Evolutionary conservation across 1,140 invertebrate genomes (phyloP).

Genomic region (Hydropsyche tenuis): DNA sequence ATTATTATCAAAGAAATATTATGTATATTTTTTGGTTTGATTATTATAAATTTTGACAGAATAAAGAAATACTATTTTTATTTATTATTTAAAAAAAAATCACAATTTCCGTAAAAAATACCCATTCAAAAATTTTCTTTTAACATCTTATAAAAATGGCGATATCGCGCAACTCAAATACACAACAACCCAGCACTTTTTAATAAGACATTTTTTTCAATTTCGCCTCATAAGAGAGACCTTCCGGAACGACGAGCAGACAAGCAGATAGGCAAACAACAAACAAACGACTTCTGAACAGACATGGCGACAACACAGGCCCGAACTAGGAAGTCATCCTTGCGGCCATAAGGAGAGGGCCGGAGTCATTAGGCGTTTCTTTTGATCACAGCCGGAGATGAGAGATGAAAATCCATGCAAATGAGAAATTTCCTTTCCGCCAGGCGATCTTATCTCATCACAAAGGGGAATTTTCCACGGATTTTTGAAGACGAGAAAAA

Average conservation of each 20-base stretch:
- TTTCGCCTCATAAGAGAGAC: slow-evolving; percentile 38
- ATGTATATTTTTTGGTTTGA: too few relatives aligned
- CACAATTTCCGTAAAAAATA: too few relatives aligned
- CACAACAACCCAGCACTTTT: slow-evolving; percentile 15
- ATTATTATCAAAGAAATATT: too few relatives aligned
- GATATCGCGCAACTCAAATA: too few relatives aligned
- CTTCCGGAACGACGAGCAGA: slow-evolving; percentile 5
- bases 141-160: too few relatives aligned
- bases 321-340: neutral
- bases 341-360: neutral
- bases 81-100: too few relatives aligned
- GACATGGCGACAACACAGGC: neutral
- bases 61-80: too few relatives aligned
- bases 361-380: slow-evolving; percentile 46
- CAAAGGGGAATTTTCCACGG: neutral
- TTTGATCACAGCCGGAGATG: slow-evolving; percentile 41
- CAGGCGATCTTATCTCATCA: slow-evolving; percentile 19
- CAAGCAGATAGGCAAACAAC: neutral
- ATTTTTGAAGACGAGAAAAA: too few relatives aligned
- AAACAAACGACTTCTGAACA: neutral
- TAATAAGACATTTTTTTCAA: slow-evolving; percentile 49
- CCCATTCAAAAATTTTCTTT: too few relatives aligned
- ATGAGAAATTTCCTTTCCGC: slow-evolving; percentile 35
- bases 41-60: too few relatives aligned
- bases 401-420: slow-evolving; percentile 29